Base-by-base conservation (phyloP, 2,797 vertebrate genomes). In the Tolypeutes matacus region DNA sequence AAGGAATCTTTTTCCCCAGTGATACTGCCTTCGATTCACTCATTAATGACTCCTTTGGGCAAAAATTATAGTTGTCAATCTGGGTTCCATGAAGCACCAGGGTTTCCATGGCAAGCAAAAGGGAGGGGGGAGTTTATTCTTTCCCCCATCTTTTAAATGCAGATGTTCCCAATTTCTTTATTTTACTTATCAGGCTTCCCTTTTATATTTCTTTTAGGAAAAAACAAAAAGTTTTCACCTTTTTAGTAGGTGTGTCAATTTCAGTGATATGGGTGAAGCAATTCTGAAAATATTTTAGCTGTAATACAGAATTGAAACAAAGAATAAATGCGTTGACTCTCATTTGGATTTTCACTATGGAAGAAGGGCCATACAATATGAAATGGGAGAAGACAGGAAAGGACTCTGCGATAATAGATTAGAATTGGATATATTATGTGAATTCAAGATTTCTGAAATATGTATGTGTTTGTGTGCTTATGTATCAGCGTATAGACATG, bases 231-330 rank as follows among this genome's bases (percentile, higher is more conserved):
- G 0, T 36, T 31, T 21, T 46, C 69, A 89, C 75, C 65, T 85
- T 76, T 56, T 65, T 65, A 80, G 11, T 69, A 83, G 7, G 21
- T 78, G 42, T 81, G 6, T 87, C 56, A 56, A 76, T 53, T 39
- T 62, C 67, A 86, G 70, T 69, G 21, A 7, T 56, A 82, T n/a
- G 14, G 18, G 20, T 60, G 25, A 67, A 69, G 49, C 12, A 69
- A 86, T 73, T 72, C 77, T 36, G 34, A 86, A 89, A 92, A 21
- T 58, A 83, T 27, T 69, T n/a, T 89, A 83, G 70, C 51, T 64
- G 18, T 34, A 60, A 14, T 42, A 80, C 7, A 78, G 34, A 89
- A 80, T 39, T 80, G 60, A 69, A 31, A 27, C 51, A 92, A 93
- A 95, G 34, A 84, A 82, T 18, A 88, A 94, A 85, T 10, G 0